Conservation (phyloP, 2,113 vertebrate species). For the Suricata suricatta region DNA sequence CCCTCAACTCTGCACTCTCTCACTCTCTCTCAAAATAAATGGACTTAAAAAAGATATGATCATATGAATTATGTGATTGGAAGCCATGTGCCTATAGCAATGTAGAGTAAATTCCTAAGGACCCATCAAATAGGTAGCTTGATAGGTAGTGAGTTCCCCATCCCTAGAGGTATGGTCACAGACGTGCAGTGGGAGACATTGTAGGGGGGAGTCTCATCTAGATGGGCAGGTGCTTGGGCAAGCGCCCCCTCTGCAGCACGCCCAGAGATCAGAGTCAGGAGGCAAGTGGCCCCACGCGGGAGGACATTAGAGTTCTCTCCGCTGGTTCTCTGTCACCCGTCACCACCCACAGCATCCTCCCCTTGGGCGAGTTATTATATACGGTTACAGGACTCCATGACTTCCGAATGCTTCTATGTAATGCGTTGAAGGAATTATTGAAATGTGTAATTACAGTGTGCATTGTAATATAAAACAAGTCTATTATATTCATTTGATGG, state of each 20-base stretch:
- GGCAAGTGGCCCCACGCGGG: neutral
- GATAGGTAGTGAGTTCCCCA: neutral
- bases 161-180: neutral
- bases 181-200: neutral
- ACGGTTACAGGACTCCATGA: slow-evolving; percentile 49
- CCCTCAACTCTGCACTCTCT: no score
- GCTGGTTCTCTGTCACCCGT: neutral
- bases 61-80: rapidly evolving
- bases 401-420: slow-evolving; percentile 1
- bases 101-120: neutral
- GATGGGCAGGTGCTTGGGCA: neutral
- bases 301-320: neutral
- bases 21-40: no score
- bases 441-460: slow-evolving; percentile 77
- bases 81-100: neutral
- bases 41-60: no score
- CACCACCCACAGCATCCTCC: neutral
- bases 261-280: neutral
- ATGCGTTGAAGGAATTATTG: slow-evolving; percentile 69
- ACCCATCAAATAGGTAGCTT: neutral
- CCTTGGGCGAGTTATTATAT: neutral
- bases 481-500: slow-evolving; percentile 73
- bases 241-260: neutral
- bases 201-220: neutral
- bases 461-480: slow-evolving; percentile 72